Conservation (phyloP, 1,140 invertebrate genomes). For the Brachionus manjavacas region DNA sequence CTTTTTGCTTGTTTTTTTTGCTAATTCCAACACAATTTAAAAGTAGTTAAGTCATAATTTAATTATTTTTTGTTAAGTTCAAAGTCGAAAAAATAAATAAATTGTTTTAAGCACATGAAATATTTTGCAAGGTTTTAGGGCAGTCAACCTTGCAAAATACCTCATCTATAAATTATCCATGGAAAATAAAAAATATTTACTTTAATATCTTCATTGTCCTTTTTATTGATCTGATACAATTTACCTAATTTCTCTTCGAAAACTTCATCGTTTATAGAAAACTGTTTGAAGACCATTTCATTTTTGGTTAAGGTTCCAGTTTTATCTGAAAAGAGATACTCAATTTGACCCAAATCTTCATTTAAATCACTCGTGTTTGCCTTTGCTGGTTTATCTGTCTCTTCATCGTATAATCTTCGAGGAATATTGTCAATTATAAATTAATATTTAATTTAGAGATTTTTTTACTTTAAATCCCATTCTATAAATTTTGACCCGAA, state of each 20-base stretch:
- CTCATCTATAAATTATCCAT: too few species aligned
- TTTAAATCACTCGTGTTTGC: conserved; percentile 83
- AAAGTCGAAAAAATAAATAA: too few species aligned
- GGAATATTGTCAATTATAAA: conserved; percentile 63
- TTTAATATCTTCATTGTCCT: not conserved
- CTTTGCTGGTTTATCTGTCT: conserved; percentile 86
- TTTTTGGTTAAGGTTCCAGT: conserved; percentile 96
- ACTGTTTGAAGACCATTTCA: conserved; percentile 81
- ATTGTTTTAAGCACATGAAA: too few species aligned
- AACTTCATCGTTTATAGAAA: conserved; percentile 59
- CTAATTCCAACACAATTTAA: too few species aligned
- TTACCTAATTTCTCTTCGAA: conserved; percentile 61
- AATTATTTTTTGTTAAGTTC: too few species aligned
- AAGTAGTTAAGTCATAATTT: too few species aligned
- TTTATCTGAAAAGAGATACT: conserved; percentile 94
- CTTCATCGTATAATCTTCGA: conserved; percentile 77
- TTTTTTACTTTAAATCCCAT: conserved; percentile 61
- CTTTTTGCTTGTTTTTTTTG: too few species aligned
- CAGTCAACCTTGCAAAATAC: too few species aligned
- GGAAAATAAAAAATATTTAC: too few species aligned
- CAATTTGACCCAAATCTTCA: conserved; percentile 63
- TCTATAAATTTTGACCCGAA: conserved; percentile 34
- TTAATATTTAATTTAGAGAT: conserved; percentile 96
- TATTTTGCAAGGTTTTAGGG: too few species aligned
- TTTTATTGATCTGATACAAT: conserved; percentile 43